Conservation (phyloP, 2,113 vertebrate genomes). For the Phrynosoma platyrhinos region DNA sequence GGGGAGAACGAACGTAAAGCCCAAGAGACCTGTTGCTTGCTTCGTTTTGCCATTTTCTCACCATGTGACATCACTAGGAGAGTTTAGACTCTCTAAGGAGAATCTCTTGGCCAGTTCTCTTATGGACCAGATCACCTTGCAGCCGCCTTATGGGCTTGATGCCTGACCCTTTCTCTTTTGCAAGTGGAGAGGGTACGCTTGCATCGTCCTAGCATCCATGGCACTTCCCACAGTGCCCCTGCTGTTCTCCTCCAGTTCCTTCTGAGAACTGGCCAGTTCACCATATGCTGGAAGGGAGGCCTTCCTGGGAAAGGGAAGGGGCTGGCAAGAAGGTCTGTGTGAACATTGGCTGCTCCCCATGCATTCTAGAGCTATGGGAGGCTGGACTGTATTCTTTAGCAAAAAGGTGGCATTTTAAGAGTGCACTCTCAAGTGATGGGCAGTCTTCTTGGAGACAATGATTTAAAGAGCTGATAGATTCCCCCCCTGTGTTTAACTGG, state of each 20-base stretch:
- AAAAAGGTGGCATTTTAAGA: not conserved
- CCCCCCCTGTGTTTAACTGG: not conserved
- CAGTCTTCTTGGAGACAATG: not conserved
- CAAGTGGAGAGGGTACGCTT: rapidly evolving
- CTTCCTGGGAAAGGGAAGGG: too few relatives aligned
- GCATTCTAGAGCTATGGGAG: too few relatives aligned
- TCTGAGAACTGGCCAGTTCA: not conserved
- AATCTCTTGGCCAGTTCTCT: rapidly evolving
- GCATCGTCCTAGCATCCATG: not conserved
- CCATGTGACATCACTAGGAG: not conserved
- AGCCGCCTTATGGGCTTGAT: not conserved
- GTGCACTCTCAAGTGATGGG: not conserved
- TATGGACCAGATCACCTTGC: not conserved
- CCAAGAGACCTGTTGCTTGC: not conserved
- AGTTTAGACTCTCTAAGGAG: not conserved
- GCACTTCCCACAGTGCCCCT: not conserved
- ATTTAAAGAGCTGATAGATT: rapidly evolving
- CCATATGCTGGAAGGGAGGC: not conserved
- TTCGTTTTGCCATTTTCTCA: not conserved
- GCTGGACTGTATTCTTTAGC: not conserved
- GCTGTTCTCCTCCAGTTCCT: not conserved
- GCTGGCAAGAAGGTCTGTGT: too few relatives aligned
- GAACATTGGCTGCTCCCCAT: too few relatives aligned
- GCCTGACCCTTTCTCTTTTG: not conserved
- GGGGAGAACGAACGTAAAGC: not conserved